Percentiles rank a stretch among this genome's conserved stretches.
These are phyloP conservation scores for Galbula dea DNA, from an alignment of 2,113 vertebrate genomes.

Conservation along the genomic window DNA sequence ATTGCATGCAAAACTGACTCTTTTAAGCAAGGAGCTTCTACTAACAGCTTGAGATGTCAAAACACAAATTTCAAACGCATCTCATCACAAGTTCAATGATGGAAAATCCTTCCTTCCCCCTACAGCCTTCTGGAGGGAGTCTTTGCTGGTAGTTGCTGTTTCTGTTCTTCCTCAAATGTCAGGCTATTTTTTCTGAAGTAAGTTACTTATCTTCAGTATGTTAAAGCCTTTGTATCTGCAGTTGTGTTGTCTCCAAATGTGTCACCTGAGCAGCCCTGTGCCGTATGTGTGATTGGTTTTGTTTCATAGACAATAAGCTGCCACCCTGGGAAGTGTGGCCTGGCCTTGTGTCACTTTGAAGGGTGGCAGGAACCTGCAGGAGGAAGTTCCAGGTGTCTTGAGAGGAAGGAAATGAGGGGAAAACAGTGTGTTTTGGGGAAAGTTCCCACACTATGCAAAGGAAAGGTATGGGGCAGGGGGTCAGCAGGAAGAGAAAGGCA, in stretches of 20 bases:
- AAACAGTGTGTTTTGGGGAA: background rate
- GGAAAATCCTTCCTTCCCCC: background rate
- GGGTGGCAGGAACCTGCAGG: background rate
- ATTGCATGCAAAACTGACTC: background rate
- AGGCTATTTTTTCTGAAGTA: background rate
- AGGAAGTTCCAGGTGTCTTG: conserved; percentile 1
- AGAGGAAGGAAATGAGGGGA: background rate
- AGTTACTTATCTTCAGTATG: background rate
- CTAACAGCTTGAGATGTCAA: background rate
- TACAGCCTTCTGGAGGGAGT: background rate
- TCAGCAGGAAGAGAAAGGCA: background rate
- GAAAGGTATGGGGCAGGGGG: background rate
- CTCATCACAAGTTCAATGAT: background rate
- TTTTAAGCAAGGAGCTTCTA: background rate
- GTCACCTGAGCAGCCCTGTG: background rate
- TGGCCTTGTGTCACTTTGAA: background rate
- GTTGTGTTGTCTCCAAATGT: background rate
- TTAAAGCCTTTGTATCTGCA: background rate
- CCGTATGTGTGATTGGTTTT: background rate
- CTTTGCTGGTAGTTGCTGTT: background rate
- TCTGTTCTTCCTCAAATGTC: background rate
- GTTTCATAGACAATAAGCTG: background rate
- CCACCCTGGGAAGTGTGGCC: background rate
- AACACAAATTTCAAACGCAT: background rate
- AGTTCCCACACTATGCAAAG: background rate